Conservation (phyloP, 2,797 vertebrate species). For the Halcyon chelicuti region DNA sequence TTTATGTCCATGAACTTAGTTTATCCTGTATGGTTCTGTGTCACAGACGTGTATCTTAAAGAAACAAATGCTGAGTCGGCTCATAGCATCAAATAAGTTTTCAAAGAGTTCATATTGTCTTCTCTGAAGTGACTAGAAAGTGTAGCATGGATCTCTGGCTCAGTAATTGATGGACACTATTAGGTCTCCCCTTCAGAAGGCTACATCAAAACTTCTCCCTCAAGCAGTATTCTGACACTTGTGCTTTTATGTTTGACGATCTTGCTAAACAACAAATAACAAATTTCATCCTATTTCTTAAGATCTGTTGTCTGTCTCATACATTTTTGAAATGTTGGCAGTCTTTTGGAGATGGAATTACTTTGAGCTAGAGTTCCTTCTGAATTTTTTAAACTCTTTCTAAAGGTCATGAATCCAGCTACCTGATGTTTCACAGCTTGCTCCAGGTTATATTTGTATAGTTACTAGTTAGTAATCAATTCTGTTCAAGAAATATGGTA, state of each 20-base stretch:
- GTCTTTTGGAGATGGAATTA: not conserved
- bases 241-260: constrained; percentile 47
- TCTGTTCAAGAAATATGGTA: not conserved
- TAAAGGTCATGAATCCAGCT: not conserved
- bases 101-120: not conserved
- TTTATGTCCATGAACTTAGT: not conserved
- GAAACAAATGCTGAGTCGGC: not conserved
- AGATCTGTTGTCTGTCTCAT: constrained; percentile 46
- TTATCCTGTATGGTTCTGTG: not conserved
- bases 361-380: not conserved
- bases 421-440: not conserved
- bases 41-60: not conserved
- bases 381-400: not conserved
- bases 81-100: constrained; percentile 7
- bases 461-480: not conserved
- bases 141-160: not conserved
- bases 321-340: constrained; percentile 41
- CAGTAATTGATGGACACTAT: constrained; percentile 46
- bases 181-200: constrained; percentile 39
- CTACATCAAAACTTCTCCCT: constrained; percentile 11
- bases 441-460: not conserved
- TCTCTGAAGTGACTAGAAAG: constrained; percentile 27
- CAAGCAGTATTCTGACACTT: constrained; percentile 7
- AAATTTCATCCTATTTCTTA: constrained; percentile 34
- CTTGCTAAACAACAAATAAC: constrained; percentile 47